phyloP scores from a whole-genome alignment of 92 coral and sea anemone genomes.

The Palythoa grandis region DNA sequence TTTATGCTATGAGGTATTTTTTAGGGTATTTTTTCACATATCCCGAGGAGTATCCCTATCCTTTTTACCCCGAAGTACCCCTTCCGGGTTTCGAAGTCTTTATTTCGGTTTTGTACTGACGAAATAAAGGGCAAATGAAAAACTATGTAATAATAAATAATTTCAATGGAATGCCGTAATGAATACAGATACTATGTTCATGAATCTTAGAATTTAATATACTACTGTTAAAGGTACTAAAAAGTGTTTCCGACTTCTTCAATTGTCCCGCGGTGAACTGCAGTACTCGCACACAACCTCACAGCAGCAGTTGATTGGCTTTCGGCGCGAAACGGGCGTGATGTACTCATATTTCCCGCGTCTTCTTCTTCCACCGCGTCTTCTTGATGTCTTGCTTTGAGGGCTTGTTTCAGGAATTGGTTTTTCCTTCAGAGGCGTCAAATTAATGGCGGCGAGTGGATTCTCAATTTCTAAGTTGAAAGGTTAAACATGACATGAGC shows the following conservation, averaged over 20 bases:
- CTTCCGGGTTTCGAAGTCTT: no score
- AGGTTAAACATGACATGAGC: neutral
- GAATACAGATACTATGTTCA: neutral
- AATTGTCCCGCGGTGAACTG: constrained; percentile 19
- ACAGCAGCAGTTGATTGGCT: constrained; percentile 46
- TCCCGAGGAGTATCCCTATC: no score
- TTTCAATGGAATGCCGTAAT: no score
- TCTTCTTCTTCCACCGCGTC: constrained; percentile 35
- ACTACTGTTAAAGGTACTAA: neutral
- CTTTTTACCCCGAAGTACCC: no score
- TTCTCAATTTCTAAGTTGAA: neutral
- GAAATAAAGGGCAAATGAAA: neutral
- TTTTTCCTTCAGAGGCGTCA: constrained; percentile 33
- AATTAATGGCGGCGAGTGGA: constrained; percentile 32
- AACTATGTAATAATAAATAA: no score
- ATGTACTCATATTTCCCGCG: constrained; percentile 45
- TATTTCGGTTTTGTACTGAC: neutral
- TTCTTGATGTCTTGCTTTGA: constrained; percentile 11
- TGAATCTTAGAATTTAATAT: neutral
- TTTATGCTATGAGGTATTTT: no score
- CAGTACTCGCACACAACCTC: constrained; percentile 36
- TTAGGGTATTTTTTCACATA: no score
- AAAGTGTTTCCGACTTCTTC: neutral
- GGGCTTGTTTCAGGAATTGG: constrained; percentile 14
- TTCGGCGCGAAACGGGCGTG: constrained; percentile 10